phyloP scores from a whole-genome alignment of 2,797 vertebrate species.

The Pygocentrus nattereri region DNA sequence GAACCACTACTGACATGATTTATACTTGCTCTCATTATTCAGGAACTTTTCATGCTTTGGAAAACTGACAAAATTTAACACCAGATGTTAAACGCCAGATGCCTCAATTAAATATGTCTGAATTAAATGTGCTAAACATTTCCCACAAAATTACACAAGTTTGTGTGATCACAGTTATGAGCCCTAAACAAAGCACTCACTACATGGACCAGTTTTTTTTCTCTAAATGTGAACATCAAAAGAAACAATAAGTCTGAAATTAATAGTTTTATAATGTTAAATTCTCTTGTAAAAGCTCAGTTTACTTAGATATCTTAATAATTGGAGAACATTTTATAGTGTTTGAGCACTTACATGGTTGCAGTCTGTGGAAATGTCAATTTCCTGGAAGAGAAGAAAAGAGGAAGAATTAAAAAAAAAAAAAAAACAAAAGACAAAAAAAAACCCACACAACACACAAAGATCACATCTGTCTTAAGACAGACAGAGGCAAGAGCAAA shows the following conservation, averaged over 20 bases:
- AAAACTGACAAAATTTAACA: not conserved
- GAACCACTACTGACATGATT: not conserved
- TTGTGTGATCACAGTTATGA: slow-evolving; percentile 10
- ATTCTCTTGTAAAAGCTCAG: not conserved
- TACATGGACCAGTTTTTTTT: slow-evolving; percentile 10
- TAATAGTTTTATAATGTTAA: slow-evolving; percentile 25
- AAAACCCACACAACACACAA: too few species aligned
- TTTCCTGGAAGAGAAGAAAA: slow-evolving; percentile 48
- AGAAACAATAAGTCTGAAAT: slow-evolving; percentile 2
- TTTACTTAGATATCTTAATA: not conserved
- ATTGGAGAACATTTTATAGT: too few species aligned
- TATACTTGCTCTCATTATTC: not conserved
- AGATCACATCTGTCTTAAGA: not conserved
- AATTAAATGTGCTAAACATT: too few species aligned
- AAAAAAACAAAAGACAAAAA: too few species aligned
- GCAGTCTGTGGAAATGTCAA: slow-evolving; percentile 48
- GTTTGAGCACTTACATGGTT: slow-evolving; percentile 55
- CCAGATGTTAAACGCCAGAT: too few species aligned
- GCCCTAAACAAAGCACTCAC: not conserved
- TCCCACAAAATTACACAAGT: slow-evolving; percentile 5
- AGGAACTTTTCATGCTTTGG: not conserved
- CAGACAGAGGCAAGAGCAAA: not conserved
- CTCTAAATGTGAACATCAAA: slow-evolving; percentile 39
- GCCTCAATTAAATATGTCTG: too few species aligned
- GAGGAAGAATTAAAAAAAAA: not conserved